A percentile compares a stretch with the other conserved stretches of the same genome.
Conservation (phyloP, 2,888 invertebrate species). For the Galerucella pusilla region DNA sequence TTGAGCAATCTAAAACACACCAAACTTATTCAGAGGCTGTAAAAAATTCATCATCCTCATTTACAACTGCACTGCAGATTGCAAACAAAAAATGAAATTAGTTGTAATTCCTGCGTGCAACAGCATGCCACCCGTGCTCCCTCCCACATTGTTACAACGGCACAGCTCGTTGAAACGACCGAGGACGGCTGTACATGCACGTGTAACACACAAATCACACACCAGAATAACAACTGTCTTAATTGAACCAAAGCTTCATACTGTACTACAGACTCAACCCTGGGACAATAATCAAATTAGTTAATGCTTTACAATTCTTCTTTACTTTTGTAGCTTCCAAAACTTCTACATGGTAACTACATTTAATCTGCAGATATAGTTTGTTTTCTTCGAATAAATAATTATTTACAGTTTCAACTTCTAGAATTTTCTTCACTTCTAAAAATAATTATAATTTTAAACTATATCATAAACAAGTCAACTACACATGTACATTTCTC, state of each 20-base stretch:
- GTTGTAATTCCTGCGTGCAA: not conserved
- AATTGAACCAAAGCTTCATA: constrained; percentile 9
- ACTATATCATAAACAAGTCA: no score
- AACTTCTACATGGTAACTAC: no score
- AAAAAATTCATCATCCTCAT: not conserved
- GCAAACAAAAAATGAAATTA: constrained; percentile 1
- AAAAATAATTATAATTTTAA: no score
- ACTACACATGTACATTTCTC: no score
- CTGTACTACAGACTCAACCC: constrained; percentile 14
- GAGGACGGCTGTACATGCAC: constrained; percentile 10
- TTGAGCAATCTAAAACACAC: not conserved
- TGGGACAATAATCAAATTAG: constrained; percentile 11
- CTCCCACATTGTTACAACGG: constrained; percentile 11
- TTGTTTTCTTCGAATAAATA: no score
- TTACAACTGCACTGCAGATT: constrained; percentile 18
- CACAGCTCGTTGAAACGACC: constrained; percentile 12
- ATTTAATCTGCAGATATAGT: not conserved
- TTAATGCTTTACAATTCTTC: not conserved
- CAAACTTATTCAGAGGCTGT: not conserved
- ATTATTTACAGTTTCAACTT: no score
- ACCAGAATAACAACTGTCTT: not conserved
- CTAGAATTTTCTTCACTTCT: no score
- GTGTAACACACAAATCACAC: constrained; percentile 11
- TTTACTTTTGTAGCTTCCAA: not conserved
- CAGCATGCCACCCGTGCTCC: constrained; percentile 17